Base-by-base conservation (phyloP, 2,888 invertebrate genomes). In the Drosophila greeni region DNA sequence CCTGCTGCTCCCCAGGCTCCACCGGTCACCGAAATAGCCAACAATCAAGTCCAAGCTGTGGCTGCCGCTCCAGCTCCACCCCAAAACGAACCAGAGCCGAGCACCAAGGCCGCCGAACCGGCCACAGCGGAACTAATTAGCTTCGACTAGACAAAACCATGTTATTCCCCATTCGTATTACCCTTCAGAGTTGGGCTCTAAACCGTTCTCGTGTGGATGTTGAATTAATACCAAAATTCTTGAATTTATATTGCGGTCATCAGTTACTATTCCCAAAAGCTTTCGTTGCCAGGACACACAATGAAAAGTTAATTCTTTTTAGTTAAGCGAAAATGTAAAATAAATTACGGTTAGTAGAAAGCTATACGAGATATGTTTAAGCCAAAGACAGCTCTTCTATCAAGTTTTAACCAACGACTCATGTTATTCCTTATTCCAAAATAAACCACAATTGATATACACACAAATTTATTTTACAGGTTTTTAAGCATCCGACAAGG, bases 51-150 rank as follows among this genome's bases (percentile, higher is more conserved):
- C 29, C 82, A 85, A 53, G 87, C 86, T 2, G 71, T 86, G 31
- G 81, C 83, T 29, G 84, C 86, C n/a, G 85, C 85, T 18, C 85
- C 86, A 16, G 82, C 79, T 61, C 86, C 76, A 59, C 88, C 82
- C 65, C 87, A 85, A 86, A 88, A 74, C 55, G 84, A 80, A 24
- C 88, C 87, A 3, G 87, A 87, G 66, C 88, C 88, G 9, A 42
- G n/a, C 31, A 16, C 40, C 6, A 81, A 76, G 29, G 89, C 90
- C 45, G 73, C 86, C 20, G 91, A 91, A 71, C 90, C 91, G 1
- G 91, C 91, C 79, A 94, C 94, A 3, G 95, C 94, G 16, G 95
- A 95, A 88, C 90, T 95, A 36, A 95, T 95, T 73, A 93, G 93
- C 86, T 95, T 95, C 78, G 95, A 95, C 90, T 95, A 90, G 91